Evolutionary conservation across 2,797 vertebrate genomes (phyloP), one percentile per base, ranked within the genome.

Genomic region (Catamblyrhynchus diadema): DNA sequence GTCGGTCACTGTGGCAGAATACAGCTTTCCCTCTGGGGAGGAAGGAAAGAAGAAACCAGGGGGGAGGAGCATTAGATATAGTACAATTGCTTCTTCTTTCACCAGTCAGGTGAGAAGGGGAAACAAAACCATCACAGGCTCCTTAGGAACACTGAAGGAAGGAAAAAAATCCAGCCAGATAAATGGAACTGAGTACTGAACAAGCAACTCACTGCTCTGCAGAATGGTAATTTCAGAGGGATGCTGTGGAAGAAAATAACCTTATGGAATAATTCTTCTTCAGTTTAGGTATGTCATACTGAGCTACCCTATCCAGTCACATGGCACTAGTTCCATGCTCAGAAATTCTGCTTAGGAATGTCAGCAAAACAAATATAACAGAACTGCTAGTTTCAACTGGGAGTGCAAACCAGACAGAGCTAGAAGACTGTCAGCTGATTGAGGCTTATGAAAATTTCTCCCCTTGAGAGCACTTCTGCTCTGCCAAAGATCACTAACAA

Each of bases 1-100:
- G 98, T 99, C 99, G 15, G 99, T 99, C 97, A 99, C 99, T 30
- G 99, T 99, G 97, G 99, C 99, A 12, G 99, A 99, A 98, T 99
- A 99, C 42, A 99, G 98, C 96, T 99, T 99, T 97, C 99, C 99
- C 98, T 99, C 99, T 99, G 97, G n/a, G 75, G 37, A 86, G 56
- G 42, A 91, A 86, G 72, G 69, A 95, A 81, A 84, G 79, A 86
- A 93, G 75, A 84, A 80, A 78, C 45, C 93, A 60, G 59, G 70
- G 4, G 16, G 59, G 32, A 80, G 57, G 47, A 73, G 60, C 47
- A 60, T 88, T 86, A 94, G 27, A 42, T 88, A 78, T 16, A 69
- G 72, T 33, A 21, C 30, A 65, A 81, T 59, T 65, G 41, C 71
- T 78, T 45, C 83, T 96, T 84, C 91, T 80, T 37, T 41, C 64